Conservation (phyloP, 2,113 vertebrate species). For the Oenanthe oenanthe region DNA sequence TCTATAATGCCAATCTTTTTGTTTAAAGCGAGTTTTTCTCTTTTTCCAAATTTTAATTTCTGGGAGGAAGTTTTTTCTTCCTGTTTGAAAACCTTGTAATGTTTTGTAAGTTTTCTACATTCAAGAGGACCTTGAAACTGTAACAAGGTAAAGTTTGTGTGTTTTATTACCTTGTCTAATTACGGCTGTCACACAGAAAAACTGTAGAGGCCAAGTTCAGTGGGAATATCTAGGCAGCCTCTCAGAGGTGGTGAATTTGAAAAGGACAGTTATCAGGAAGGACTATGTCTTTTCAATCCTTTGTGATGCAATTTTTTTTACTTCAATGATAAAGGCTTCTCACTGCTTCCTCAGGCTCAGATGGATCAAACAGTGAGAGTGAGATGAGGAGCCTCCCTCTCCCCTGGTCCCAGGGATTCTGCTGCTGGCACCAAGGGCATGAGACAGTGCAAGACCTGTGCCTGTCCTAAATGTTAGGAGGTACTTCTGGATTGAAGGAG, state of each 20-base stretch:
- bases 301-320: not conserved
- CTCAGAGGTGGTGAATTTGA: not conserved
- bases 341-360: not conserved
- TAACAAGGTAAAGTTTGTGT: not conserved
- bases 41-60: not conserved
- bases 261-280: not conserved
- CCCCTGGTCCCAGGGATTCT: not conserved
- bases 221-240: not conserved
- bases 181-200: not conserved
- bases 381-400: too few species aligned
- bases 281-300: not conserved
- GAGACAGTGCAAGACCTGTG: not conserved
- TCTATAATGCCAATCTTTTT: not conserved
- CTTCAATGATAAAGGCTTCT: not conserved
- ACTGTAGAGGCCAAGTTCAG: not conserved
- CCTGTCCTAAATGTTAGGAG: not conserved
- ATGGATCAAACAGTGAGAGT: not conserved
- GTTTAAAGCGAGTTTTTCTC: not conserved
- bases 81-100: not conserved
- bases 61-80: not conserved
- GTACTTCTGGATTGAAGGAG: not conserved
- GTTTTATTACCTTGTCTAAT: not conserved
- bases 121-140: not conserved
- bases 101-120: not conserved
- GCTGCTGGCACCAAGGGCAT: not conserved